These are phyloP conservation scores for Acropternis orthonyx DNA, from an alignment of 2,797 vertebrate species.

Conservation along the genomic window DNA sequence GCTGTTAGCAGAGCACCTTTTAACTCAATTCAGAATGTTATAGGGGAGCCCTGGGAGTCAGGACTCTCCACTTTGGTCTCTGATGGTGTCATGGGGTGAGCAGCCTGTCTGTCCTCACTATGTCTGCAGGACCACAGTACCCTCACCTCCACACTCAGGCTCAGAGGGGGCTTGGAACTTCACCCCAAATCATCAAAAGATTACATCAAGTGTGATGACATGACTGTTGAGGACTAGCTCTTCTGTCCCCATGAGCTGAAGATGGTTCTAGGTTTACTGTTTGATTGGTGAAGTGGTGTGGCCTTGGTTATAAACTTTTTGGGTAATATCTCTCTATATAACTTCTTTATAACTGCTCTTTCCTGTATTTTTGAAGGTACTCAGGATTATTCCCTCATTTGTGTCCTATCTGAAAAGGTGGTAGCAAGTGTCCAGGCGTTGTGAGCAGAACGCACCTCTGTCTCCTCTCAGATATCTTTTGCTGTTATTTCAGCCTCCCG, in stretches of 20 bases:
- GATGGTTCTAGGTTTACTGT: not conserved
- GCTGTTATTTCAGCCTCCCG: not conserved
- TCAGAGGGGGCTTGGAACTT: not conserved
- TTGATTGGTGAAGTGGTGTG: not conserved
- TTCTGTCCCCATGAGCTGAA: not conserved
- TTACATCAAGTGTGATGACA: fast-evolving
- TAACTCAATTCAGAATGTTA: not conserved
- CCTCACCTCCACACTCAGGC: fast-evolving
- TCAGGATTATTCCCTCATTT: not conserved
- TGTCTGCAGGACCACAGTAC: not conserved
- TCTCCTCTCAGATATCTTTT: not conserved
- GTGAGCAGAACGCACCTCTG: not conserved
- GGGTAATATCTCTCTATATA: not conserved
- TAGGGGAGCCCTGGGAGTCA: not conserved
- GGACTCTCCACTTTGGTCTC: not conserved
- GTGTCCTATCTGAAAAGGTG: not conserved
- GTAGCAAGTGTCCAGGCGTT: not conserved
- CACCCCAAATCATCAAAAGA: not conserved
- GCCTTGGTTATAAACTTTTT: not conserved
- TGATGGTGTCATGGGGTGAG: fast-evolving
- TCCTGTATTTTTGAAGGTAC: not conserved
- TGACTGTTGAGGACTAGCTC: not conserved
- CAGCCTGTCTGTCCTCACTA: not conserved
- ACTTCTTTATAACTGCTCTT: not conserved
- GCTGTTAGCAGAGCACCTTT: conserved; percentile 60